A percentile compares a stretch with the other conserved stretches of the same genome.
Conservation (phyloP, 2,797 vertebrate genomes). For the Cynodonichthys magdalenae region DNA sequence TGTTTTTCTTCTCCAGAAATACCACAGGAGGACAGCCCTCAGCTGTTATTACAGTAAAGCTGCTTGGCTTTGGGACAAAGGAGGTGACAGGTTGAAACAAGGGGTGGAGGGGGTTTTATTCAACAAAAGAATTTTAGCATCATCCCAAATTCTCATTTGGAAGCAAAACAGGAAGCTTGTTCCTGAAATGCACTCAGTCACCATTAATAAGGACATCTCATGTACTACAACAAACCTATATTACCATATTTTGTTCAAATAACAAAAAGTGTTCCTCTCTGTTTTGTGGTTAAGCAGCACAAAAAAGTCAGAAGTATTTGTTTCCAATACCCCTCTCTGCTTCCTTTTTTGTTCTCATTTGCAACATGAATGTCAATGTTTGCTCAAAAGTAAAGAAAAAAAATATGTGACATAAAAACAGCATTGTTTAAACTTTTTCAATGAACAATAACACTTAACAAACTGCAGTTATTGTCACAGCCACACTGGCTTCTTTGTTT, state of each 20-base stretch:
- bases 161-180: slow-evolving; percentile 72
- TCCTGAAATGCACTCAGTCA: slow-evolving; percentile 38
- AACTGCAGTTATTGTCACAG: background rate
- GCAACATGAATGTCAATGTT: background rate
- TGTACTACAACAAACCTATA: background rate
- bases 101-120: slow-evolving; percentile 61
- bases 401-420: slow-evolving; percentile 8
- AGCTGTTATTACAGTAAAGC: slow-evolving; percentile 44
- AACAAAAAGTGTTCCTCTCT: background rate
- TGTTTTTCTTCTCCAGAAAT: slow-evolving; percentile 35
- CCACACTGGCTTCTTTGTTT: background rate
- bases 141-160: slow-evolving; percentile 52
- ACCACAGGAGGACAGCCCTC: slow-evolving; percentile 25
- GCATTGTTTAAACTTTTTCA: slow-evolving; percentile 2
- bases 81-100: slow-evolving; percentile 65
- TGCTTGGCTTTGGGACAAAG: slow-evolving; percentile 56
- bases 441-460: slow-evolving; percentile 6
- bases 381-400: background rate
- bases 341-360: slow-evolving; percentile 33
- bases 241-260: background rate
- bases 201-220: background rate
- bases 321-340: slow-evolving; percentile 17
- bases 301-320: slow-evolving; percentile 35
- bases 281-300: slow-evolving; percentile 6
- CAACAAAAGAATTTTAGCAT: slow-evolving; percentile 74